Evolutionary conservation across 2,888 invertebrate genomes (phyloP), one percentile per base, ranked within the genome.

Genomic region (Lycaena phlaeas): DNA sequence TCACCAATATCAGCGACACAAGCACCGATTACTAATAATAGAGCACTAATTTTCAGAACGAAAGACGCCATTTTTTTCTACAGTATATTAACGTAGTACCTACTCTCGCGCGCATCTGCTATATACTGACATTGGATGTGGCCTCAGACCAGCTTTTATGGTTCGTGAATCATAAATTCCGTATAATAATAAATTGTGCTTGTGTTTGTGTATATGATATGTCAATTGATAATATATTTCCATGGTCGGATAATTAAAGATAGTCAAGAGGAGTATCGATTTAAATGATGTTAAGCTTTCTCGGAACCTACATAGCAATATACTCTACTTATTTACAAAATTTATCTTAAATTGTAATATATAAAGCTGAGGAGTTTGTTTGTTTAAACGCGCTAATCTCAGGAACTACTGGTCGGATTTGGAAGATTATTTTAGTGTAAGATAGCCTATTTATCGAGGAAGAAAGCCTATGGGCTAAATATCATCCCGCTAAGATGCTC

Each of bases 41-140:
- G 61, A 64, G 70, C 82, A 84, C 82, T 71, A 49, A 84, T 73
- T 69, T 68, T 78, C 43, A 81, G 64, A 68, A 81, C 75, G 63
- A 72, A 64, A 52, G 77, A 76, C 62, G 76, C 66, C 82, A 34
- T 34, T 34, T 22, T 34, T 6, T 11, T 34, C 12, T 12, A 22
- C 9, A 4, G 9, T 22, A 57, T 45, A 50, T 53, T 52, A 53
- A 46, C 68, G 65, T 64, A 57, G n/a, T n/a, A n/a, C n/a, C 50
- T 57, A 38, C 54, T 54, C 55, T 58, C 62, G 50, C 68, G 73
- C 67, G 64, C 56, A 53, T 53, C 57, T 49, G 49, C 48, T 50
- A 45, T 52, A 61, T 60, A 84, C 84, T 82, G 79, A 58, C 81
- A 71, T 63, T 71, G 76, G 59, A 53, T 64, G 44, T 68, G 78